A percentile compares a stretch with the other conserved stretches of the same genome.
Evolutionary conservation across 2,888 invertebrate species (phyloP).

Genomic region (Mythimna loreyi): DNA sequence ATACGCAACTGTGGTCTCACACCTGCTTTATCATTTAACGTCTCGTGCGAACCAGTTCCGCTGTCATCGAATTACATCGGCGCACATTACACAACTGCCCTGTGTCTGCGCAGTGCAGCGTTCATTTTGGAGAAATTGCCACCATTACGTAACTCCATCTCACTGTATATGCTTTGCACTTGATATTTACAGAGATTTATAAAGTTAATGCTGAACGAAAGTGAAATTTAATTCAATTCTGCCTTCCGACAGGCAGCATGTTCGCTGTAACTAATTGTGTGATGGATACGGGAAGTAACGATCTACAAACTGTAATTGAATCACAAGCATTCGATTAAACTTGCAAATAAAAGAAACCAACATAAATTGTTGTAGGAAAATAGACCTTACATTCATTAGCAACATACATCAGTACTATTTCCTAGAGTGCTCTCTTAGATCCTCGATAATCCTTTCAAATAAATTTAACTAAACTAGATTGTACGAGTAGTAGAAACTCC

Average conservation of each 20-base stretch:
- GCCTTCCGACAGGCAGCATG: conserved; percentile 42
- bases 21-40: conserved; percentile 52
- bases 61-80: conserved; percentile 67
- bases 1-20: conserved; percentile 41
- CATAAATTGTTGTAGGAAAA: conserved; percentile 26
- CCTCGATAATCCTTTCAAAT: conserved; percentile 1
- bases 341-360: conserved; percentile 44
- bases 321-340: conserved; percentile 42
- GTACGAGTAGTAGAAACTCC: background rate
- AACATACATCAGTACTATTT: background rate
- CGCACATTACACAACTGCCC: conserved; percentile 72
- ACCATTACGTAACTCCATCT: conserved; percentile 71
- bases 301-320: conserved; percentile 36
- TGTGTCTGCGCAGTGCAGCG: conserved; percentile 51
- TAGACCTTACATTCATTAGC: conserved; percentile 10
- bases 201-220: conserved; percentile 53
- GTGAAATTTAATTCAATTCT: conserved; percentile 55
- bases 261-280: conserved; percentile 32
- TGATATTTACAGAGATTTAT: conserved; percentile 54
- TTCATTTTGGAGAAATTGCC: conserved; percentile 78
- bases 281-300: conserved; percentile 41
- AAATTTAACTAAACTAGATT: background rate
- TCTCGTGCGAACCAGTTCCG: conserved; percentile 67
- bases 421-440: background rate
- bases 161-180: conserved; percentile 64